Conservation (phyloP, 2,113 vertebrate species). For the Gallinago undulata region DNA sequence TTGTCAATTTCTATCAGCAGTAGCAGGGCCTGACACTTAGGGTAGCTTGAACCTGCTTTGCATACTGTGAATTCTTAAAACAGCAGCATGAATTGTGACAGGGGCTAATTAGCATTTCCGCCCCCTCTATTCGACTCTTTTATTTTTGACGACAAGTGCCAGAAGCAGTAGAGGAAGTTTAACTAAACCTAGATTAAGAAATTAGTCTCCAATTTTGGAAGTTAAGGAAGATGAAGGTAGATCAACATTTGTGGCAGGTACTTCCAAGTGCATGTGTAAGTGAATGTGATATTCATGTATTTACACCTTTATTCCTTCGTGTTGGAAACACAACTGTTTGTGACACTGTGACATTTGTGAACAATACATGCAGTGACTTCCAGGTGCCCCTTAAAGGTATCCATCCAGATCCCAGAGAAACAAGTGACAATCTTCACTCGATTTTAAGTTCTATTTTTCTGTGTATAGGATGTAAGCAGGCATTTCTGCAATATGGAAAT, state of each 20-base stretch:
- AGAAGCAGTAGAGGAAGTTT: constrained; percentile 67
- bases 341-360: neutral
- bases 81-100: constrained; percentile 76
- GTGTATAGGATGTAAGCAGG: neutral
- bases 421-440: neutral
- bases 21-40: constrained; percentile 29
- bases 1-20: constrained; percentile 52
- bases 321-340: neutral
- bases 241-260: neutral
- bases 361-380: neutral
- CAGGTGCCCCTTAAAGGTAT: neutral
- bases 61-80: constrained; percentile 76
- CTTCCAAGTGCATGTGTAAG: neutral
- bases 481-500: neutral
- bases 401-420: neutral
- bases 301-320: neutral
- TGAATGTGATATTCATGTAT: neutral
- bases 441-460: neutral
- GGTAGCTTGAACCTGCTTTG: constrained; percentile 71
- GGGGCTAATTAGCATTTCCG: constrained; percentile 79
- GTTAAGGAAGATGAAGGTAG: neutral
- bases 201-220: constrained; percentile 37
- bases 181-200: constrained; percentile 74
- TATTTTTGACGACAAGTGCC: constrained; percentile 66
- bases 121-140: constrained; percentile 54